Evolutionary conservation across 2,797 vertebrate species (phyloP).

Genomic region (Cheirogaleus major): DNA sequence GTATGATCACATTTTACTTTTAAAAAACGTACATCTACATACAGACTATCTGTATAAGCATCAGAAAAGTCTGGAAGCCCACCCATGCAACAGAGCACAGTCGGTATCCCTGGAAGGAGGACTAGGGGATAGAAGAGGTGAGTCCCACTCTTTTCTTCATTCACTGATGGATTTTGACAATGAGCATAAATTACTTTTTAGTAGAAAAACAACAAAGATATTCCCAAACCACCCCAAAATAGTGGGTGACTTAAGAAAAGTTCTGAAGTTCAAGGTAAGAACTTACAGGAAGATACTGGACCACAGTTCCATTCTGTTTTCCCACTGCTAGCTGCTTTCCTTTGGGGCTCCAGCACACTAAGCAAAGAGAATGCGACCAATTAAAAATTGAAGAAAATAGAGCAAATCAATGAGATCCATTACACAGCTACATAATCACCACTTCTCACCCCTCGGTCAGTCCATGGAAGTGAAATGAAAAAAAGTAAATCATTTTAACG

Average conservation of each 20-base stretch:
- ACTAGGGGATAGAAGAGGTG: background rate
- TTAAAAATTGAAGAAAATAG: background rate
- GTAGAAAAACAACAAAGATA: background rate
- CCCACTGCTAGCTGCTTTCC: constrained; percentile 97
- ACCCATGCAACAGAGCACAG: background rate
- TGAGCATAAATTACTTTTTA: background rate
- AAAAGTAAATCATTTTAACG: background rate
- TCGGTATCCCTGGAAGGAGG: background rate
- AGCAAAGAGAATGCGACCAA: background rate
- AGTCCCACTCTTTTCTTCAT: background rate
- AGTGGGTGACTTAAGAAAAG: background rate
- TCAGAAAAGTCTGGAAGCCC: background rate
- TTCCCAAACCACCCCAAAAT: background rate
- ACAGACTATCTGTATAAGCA: background rate
- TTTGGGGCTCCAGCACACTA: constrained; percentile 99
- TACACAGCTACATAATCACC: background rate
- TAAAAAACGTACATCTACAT: background rate
- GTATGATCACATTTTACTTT: background rate
- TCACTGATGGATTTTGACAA: background rate
- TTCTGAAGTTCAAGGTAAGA: background rate
- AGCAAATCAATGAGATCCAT: background rate
- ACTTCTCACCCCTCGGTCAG: background rate
- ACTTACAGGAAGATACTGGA: constrained; percentile 98
- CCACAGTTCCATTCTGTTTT: constrained; percentile 94
- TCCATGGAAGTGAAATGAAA: background rate